phyloP scores from a whole-genome alignment of 92 coral and sea anemone genomes.

The Meandrina meandrites region DNA sequence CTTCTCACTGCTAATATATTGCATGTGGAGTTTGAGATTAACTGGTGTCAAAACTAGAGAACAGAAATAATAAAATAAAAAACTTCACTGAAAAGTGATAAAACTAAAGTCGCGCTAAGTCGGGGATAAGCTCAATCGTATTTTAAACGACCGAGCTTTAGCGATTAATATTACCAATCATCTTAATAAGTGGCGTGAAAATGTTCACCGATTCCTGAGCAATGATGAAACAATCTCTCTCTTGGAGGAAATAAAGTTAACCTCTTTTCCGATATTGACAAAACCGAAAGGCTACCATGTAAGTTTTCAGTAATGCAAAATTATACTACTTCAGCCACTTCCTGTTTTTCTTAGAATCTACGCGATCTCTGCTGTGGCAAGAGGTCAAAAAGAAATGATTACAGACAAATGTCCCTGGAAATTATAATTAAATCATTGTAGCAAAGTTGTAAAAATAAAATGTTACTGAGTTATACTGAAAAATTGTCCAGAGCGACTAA shows the following conservation, averaged over 20 bases:
- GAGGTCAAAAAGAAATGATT: background rate
- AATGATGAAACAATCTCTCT: background rate
- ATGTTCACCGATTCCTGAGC: background rate
- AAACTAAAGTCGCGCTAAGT: no score
- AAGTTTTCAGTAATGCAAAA: background rate
- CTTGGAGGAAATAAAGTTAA: background rate
- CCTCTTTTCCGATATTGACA: background rate
- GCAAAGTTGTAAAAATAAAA: background rate
- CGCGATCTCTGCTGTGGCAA: background rate
- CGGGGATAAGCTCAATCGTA: no score
- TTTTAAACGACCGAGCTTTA: no score
- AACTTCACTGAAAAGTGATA: no score
- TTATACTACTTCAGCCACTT: background rate
- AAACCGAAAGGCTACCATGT: background rate
- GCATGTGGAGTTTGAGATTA: no score
- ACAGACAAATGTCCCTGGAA: background rate
- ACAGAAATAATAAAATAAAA: no score
- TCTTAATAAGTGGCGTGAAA: no score
- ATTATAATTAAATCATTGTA: background rate
- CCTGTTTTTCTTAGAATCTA: background rate
- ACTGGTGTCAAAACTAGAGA: no score
- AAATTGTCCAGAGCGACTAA: background rate
- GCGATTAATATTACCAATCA: no score
- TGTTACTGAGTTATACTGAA: background rate
- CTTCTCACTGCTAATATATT: no score